Evolutionary conservation across 2,113 vertebrate genomes (phyloP), one percentile per base, ranked within the genome.

Genomic region (Megaleporinus macrocephalus): DNA sequence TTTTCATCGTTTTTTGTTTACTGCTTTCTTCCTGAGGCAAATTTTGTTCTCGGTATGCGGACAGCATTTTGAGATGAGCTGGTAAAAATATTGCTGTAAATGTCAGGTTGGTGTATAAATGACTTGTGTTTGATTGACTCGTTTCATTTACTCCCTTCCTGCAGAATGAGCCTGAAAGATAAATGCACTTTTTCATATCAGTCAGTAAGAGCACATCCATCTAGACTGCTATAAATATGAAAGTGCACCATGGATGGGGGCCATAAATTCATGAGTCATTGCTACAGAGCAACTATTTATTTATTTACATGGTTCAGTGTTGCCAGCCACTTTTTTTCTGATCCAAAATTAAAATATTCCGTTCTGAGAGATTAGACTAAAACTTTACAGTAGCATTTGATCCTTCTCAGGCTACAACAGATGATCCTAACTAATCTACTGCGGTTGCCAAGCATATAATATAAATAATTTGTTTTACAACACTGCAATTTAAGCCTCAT

Each of bases 61-160:
- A n/a, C n/a, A n/a, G n/a, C 57, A 51, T 15, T 44, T 51, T 65
- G 18, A 29, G 15, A 44, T 44, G 5, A 75, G 55, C 49, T 53
- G 22, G 18, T 59, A 30, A 30, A n/a, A 16, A 59, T 22, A 22
- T 24, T 11, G 24, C 49, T 20, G 53, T 22, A 22, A 22, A 55
- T 55, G 53, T 5, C 24, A 29, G 15, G 3, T 29, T 63, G 27
- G 62, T 5, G 62, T 66, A 18, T 33, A 26, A 26, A 55, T 55
- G 16, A 55, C 53, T 61, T 73, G 27, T 30, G 9, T 65, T 36
- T 51, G 26, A 33, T 11, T 73, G 26, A 57, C 26, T 51, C 3
- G 49, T 73, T 78, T 73, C 30, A 59, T 16, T 74, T n/a, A 61
- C 20, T 33, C 29, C 70, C 49, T 83, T 79, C 33, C 36, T 79